Conservation (phyloP, 2,888 invertebrate species). For the Amphiduros pacificus region DNA sequence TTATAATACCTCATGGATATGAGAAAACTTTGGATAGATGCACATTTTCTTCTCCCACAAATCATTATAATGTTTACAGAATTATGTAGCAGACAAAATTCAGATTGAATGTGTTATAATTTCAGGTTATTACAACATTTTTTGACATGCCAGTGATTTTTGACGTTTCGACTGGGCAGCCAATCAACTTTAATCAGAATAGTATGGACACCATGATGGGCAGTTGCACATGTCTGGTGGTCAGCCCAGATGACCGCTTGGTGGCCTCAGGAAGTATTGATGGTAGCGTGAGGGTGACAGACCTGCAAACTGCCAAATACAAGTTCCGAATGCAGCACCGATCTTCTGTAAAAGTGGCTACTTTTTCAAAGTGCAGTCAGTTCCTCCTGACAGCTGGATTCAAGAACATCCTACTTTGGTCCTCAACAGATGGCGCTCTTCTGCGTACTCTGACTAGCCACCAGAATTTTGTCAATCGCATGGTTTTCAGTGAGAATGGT, state of each 20-base stretch:
- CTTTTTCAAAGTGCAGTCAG: constrained; percentile 30
- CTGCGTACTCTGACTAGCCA: constrained; percentile 41
- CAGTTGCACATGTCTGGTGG: constrained; percentile 30
- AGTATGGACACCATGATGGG: constrained; percentile 33
- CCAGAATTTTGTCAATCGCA: constrained; percentile 35
- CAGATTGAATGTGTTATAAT: constrained; percentile 6
- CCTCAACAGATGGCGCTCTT: constrained; percentile 32
- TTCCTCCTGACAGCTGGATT: constrained; percentile 40
- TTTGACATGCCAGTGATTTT: constrained; percentile 42
- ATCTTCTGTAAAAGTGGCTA: constrained; percentile 33
- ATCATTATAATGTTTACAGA: too few relatives aligned
- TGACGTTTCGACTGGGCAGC: constrained; percentile 20
- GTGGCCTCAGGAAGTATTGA: constrained; percentile 37
- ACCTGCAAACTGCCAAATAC: constrained; percentile 32
- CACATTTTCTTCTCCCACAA: too few relatives aligned
- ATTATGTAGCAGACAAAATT: too few relatives aligned
- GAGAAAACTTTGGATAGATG: too few relatives aligned
- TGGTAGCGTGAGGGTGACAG: constrained; percentile 38
- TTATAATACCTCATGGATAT: too few relatives aligned
- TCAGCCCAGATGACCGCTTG: constrained; percentile 38
- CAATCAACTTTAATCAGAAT: background rate
- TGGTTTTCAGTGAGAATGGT: constrained; percentile 36
- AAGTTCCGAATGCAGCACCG: constrained; percentile 36
- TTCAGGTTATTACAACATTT: constrained; percentile 39
- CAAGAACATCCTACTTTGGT: constrained; percentile 42